Conservation (phyloP, 1,140 invertebrate genomes). For the Phthorimaea operculella region DNA sequence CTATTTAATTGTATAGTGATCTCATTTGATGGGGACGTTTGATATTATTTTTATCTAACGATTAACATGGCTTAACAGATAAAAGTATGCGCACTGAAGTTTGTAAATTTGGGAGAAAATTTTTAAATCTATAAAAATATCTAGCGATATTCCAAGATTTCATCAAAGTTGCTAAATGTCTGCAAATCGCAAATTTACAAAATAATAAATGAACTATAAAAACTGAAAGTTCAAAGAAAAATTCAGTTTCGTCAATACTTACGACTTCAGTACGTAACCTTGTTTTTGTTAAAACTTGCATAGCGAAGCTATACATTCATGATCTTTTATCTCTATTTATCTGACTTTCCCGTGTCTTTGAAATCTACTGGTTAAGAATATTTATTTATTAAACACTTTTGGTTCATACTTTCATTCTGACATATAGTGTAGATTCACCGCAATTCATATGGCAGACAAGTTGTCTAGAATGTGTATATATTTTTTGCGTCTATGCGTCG, state of each 20-base stretch:
- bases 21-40: slow-evolving; percentile 30
- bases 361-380: neutral
- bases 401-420: no score
- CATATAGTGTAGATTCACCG: no score
- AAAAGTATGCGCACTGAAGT: neutral
- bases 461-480: no score
- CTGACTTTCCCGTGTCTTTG: neutral
- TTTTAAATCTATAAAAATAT: no score
- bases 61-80: neutral
- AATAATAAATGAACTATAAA: neutral
- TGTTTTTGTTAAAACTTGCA: neutral
- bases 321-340: neutral
- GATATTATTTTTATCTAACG: slow-evolving; percentile 11
- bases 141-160: no score
- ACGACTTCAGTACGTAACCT: neutral
- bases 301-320: neutral
- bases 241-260: neutral
- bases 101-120: no score
- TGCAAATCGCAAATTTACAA: no score
- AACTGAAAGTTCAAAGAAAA: neutral
- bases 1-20: slow-evolving; percentile 10
- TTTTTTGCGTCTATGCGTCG: no score
- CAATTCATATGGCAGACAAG: no score
- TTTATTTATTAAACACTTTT: no score
- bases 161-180: no score